A percentile compares a stretch with the other conserved stretches of the same genome.
Evolutionary conservation across 2,797 vertebrate genomes (phyloP).

Genomic region (Sciurus carolinensis): DNA sequence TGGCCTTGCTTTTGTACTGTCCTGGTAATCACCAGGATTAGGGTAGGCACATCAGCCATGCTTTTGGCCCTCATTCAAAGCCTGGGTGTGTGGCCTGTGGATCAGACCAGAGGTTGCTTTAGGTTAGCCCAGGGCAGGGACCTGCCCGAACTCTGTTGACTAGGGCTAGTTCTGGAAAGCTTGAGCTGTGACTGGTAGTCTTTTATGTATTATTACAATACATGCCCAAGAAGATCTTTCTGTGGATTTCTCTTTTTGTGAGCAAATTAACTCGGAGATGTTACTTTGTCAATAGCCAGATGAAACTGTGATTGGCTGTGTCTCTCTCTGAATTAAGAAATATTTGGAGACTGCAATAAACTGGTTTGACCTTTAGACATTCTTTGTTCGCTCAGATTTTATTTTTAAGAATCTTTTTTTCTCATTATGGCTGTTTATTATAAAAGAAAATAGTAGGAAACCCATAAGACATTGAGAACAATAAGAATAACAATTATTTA

Average conservation of each 20-base stretch:
- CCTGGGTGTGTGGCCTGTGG: not conserved
- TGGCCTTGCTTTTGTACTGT: conserved; percentile 67
- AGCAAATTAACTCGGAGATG: conserved; percentile 1
- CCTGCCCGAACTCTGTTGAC: not conserved
- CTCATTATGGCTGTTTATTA: conserved; percentile 41
- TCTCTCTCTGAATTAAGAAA: conserved; percentile 60
- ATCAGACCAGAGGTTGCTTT: not conserved
- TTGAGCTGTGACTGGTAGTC: not conserved
- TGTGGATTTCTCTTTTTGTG: not conserved
- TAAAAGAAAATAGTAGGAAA: not conserved
- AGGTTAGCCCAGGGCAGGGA: not conserved
- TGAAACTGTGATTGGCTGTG: conserved; percentile 1
- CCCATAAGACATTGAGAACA: not conserved
- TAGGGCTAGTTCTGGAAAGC: not conserved
- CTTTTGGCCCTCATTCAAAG: conserved; percentile 47
- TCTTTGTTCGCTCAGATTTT: conserved; percentile 33
- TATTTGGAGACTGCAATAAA: conserved; percentile 12
- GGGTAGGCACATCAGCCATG: not conserved
- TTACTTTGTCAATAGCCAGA: conserved; percentile 10
- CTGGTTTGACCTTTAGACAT: conserved; percentile 39
- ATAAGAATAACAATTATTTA: conserved; percentile 6
- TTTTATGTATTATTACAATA: not conserved
- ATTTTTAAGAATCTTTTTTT: conserved; percentile 53
- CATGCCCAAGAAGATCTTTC: not conserved
- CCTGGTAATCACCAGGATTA: conserved; percentile 56